phyloP scores from a whole-genome alignment of 2,888 invertebrate species.

The Pachydiplax longipennis region DNA sequence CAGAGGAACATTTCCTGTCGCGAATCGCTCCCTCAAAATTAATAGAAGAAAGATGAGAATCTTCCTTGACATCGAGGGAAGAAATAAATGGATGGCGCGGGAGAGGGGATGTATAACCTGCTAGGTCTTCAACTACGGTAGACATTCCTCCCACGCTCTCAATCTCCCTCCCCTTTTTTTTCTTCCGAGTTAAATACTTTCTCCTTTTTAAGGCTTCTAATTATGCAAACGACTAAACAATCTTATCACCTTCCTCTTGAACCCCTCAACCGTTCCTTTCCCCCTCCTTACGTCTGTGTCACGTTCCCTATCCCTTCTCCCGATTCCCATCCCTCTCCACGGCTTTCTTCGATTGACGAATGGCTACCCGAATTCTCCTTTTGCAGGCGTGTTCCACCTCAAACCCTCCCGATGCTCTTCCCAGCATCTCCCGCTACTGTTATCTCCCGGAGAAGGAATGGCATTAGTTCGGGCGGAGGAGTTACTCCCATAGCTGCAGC shows the following conservation, averaged over 20 bases:
- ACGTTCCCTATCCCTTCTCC: not conserved
- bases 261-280: not conserved
- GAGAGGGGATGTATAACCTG: not conserved
- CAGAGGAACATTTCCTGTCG: not conserved
- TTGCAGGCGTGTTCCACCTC: not conserved
- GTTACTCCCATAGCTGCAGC: not conserved
- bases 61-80: not conserved
- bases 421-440: not conserved
- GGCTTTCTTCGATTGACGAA: not conserved
- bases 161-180: not conserved
- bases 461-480: not conserved
- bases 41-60: not conserved
- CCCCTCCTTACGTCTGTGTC: not conserved
- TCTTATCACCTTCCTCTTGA: not conserved
- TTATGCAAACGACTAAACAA: slow-evolving; percentile 1
- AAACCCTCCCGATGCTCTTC: not conserved
- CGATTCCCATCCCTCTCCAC: not conserved
- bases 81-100: not conserved
- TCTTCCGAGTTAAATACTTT: not conserved
- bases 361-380: not conserved
- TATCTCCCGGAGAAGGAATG: not conserved
- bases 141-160: not conserved
- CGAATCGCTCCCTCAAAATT: not conserved
- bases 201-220: not conserved
- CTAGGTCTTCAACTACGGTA: not conserved